Conservation (phyloP, 2,888 invertebrate genomes). For the Theodoxus fluviatilis region DNA sequence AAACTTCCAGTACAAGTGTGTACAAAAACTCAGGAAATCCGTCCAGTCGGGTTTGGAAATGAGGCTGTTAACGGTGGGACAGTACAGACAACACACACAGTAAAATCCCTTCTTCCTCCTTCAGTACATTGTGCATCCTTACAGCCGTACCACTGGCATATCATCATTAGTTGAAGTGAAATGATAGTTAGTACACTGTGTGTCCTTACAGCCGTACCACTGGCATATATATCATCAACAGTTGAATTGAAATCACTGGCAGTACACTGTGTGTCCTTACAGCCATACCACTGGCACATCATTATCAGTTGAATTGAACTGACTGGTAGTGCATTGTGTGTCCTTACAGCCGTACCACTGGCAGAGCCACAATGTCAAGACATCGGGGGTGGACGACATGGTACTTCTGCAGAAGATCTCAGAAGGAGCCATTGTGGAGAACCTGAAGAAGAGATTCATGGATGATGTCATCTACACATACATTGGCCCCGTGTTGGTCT, state of each 20-base stretch:
- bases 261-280: not conserved
- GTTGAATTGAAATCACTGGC: not conserved
- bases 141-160: too few relatives aligned
- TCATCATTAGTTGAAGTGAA: not conserved
- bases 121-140: too few relatives aligned
- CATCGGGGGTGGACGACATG: conserved; percentile 77
- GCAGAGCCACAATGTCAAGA: conserved; percentile 76
- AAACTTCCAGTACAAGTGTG: too few relatives aligned
- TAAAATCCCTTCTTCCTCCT: too few relatives aligned
- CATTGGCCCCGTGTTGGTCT: conserved; percentile 74
- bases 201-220: not conserved
- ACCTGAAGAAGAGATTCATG: conserved; percentile 73
- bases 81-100: too few relatives aligned
- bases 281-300: not conserved
- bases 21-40: too few relatives aligned
- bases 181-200: not conserved
- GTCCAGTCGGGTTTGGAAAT: too few relatives aligned
- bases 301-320: not conserved
- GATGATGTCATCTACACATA: conserved; percentile 76
- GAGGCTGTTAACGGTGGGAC: too few relatives aligned
- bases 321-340: not conserved
- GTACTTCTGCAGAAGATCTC: conserved; percentile 73
- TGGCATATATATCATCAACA: not conserved
- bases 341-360: conserved; percentile 70
- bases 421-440: conserved; percentile 74